Evolutionary conservation across 2,113 vertebrate genomes (phyloP).

Genomic region (Carlito syrichta): DNA sequence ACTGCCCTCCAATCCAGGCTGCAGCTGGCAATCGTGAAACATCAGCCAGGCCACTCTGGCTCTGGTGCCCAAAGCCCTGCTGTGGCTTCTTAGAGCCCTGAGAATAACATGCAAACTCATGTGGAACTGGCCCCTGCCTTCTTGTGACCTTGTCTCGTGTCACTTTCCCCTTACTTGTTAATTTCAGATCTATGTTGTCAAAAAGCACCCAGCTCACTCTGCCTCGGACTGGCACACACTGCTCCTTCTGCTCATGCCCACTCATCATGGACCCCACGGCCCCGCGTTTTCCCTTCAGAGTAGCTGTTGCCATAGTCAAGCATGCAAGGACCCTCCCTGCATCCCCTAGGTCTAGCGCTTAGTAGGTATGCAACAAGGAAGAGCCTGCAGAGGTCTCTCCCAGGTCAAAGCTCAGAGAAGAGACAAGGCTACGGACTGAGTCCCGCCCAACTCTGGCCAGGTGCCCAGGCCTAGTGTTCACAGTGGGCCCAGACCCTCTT

Average conservation of each 20-base stretch:
- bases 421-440: background rate
- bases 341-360: background rate
- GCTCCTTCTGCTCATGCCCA: background rate
- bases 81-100: background rate
- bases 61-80: background rate
- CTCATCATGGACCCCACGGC: background rate
- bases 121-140: background rate
- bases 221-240: background rate
- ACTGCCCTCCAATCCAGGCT: background rate
- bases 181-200: background rate
- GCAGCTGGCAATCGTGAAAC: background rate
- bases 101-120: background rate
- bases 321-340: background rate
- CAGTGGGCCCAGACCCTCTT: background rate
- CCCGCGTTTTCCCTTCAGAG: background rate
- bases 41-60: background rate
- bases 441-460: background rate
- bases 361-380: background rate
- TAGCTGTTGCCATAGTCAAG: background rate
- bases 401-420: background rate
- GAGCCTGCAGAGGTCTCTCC: background rate
- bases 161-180: too few relatives aligned
- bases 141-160: background rate
- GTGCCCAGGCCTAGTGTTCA: background rate
- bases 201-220: background rate